Evolutionary conservation across 2,113 vertebrate genomes (phyloP).

Genomic region (Gambusia affinis): DNA sequence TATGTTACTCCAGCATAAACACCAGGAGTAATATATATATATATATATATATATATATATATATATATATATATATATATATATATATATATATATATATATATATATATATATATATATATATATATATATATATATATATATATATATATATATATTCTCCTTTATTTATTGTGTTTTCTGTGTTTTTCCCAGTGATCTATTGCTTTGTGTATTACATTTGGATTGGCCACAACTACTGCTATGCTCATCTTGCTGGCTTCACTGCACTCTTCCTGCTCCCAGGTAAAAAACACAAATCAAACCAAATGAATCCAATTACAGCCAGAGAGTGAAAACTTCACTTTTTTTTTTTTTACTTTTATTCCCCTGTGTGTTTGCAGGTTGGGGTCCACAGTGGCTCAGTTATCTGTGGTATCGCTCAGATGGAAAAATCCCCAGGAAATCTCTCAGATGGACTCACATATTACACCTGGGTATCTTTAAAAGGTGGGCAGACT

Average conservation of each 20-base stretch:
- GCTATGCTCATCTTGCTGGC: slow-evolving; percentile 76
- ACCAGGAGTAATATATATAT: background rate
- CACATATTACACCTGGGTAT: slow-evolving; percentile 88
- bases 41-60: no score
- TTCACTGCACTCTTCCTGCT: slow-evolving; percentile 77
- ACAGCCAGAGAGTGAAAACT: background rate
- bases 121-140: no score
- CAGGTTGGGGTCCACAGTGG: slow-evolving; percentile 80
- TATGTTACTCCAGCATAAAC: background rate
- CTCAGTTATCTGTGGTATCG: slow-evolving; percentile 86
- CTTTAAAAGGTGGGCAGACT: slow-evolving; percentile 81
- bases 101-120: no score
- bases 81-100: no score
- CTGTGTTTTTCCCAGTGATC: slow-evolving; percentile 74
- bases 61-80: accelerated
- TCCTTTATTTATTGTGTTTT: background rate
- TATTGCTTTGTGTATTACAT: slow-evolving; percentile 79
- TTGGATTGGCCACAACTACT: slow-evolving; percentile 71
- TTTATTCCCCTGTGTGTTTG: slow-evolving; percentile 13
- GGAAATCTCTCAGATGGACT: slow-evolving; percentile 70
- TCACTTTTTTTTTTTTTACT: background rate
- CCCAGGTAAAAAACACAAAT: slow-evolving; percentile 55
- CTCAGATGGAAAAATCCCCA: slow-evolving; percentile 68
- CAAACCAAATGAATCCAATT: background rate
- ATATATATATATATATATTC: no score